phyloP scores from a whole-genome alignment of 1,140 invertebrate species.

The Zaprionus ornatus region DNA sequence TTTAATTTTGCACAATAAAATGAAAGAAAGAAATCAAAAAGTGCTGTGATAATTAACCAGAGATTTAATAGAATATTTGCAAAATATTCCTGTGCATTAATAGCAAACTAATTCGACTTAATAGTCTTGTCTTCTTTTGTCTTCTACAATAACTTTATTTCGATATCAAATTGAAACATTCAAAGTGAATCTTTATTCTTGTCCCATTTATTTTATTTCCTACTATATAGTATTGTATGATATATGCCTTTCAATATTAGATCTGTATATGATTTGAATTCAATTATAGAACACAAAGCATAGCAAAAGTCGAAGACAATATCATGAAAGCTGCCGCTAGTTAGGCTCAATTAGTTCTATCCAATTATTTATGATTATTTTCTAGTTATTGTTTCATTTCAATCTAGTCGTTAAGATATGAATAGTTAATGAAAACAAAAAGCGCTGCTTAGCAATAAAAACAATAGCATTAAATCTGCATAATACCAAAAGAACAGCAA shows the following conservation, averaged over 20 bases:
- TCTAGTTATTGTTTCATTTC: conserved; percentile 19
- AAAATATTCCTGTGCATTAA: conserved; percentile 24
- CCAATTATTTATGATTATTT: background rate
- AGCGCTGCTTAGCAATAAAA: conserved; percentile 38
- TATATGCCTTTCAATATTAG: background rate
- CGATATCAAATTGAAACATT: background rate
- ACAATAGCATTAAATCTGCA: conserved; percentile 25
- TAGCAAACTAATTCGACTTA: background rate
- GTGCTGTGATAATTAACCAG: conserved; percentile 78
- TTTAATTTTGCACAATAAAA: conserved; percentile 77
- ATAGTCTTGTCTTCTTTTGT: background rate
- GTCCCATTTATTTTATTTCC: background rate
- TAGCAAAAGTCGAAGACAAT: conserved; percentile 48
- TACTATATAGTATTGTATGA: background rate
- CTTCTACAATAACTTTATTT: background rate
- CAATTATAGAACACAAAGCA: background rate
- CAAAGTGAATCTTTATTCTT: conserved; percentile 3
- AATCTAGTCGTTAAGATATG: conserved; percentile 22
- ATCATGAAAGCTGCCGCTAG: conserved; percentile 50
- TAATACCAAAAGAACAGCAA: background rate
- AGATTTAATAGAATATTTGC: conserved; percentile 43
- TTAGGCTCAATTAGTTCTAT: conserved; percentile 27
- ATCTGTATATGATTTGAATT: conserved; percentile 1
- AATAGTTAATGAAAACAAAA: conserved; percentile 6
- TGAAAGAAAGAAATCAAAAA: conserved; percentile 67